These are phyloP conservation scores for Catocala sponsa DNA, from an alignment of 2,888 invertebrate genomes.

Conservation along the genomic window DNA sequence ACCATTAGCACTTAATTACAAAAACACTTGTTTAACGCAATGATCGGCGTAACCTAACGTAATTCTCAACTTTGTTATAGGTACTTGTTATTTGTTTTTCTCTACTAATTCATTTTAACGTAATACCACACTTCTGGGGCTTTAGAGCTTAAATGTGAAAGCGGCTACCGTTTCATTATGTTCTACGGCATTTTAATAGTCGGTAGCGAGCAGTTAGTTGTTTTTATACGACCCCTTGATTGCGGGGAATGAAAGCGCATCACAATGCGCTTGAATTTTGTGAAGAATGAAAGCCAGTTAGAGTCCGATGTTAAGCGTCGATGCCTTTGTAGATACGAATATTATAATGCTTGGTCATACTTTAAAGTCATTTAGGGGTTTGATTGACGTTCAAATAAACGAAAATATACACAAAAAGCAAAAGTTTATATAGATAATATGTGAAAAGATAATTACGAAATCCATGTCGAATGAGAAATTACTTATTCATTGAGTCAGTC, in stretches of 20 bases:
- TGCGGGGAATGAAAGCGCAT: slow-evolving; percentile 67
- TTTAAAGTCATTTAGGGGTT: slow-evolving; percentile 28
- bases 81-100: slow-evolving; percentile 2
- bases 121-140: neutral
- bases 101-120: neutral
- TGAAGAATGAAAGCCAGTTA: slow-evolving; percentile 60
- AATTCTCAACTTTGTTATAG: slow-evolving; percentile 6
- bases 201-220: slow-evolving; percentile 40
- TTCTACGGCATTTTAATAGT: slow-evolving; percentile 14
- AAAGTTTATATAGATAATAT: too few relatives aligned
- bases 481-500: slow-evolving; percentile 61
- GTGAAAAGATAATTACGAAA: slow-evolving; percentile 15
- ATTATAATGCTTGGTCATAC: neutral
- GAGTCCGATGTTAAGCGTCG: slow-evolving; percentile 56
- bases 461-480: slow-evolving; percentile 39
- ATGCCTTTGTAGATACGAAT: slow-evolving; percentile 49
- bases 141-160: slow-evolving; percentile 7
- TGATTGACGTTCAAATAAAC: slow-evolving; percentile 6
- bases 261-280: slow-evolving; percentile 70
- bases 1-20: slow-evolving; percentile 67
- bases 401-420: too few relatives aligned
- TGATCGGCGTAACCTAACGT: slow-evolving; percentile 4
- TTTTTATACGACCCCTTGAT: slow-evolving; percentile 59
- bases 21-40: slow-evolving; percentile 40
- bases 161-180: neutral